A percentile compares a stretch with the other conserved stretches of the same genome.
Conservation (phyloP, 2,113 vertebrate genomes). For the Pleuronectes platessa region DNA sequence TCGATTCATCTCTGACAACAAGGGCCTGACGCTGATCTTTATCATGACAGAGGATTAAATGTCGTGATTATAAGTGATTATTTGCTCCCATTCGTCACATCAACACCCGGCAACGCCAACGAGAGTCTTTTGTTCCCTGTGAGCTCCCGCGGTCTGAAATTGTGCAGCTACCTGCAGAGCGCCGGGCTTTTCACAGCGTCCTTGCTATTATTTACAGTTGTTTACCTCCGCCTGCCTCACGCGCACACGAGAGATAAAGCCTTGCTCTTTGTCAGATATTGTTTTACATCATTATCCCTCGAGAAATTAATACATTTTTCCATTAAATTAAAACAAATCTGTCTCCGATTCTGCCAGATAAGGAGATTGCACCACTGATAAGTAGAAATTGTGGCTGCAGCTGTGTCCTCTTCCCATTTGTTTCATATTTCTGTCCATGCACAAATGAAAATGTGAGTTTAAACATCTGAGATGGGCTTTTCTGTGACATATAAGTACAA, state of each 20-base stretch:
- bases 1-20: slow-evolving; percentile 23
- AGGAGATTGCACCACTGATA: background rate
- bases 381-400: too few relatives aligned
- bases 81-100: background rate
- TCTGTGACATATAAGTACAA: too few relatives aligned
- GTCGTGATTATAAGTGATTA: too few relatives aligned
- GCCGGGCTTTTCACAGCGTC: slow-evolving; percentile 33
- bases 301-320: background rate
- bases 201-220: slow-evolving; percentile 50
- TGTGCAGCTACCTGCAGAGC: slow-evolving; percentile 22
- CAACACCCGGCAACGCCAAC: slow-evolving; percentile 20
- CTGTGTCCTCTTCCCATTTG: too few relatives aligned
- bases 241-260: background rate
- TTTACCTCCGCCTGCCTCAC: slow-evolving; percentile 12
- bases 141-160: slow-evolving; percentile 36
- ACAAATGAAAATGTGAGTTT: too few relatives aligned
- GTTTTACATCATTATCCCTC: background rate
- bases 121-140: slow-evolving; percentile 6
- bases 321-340: background rate
- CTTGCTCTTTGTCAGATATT: background rate
- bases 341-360: background rate
- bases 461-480: too few relatives aligned
- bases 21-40: slow-evolving; percentile 17
- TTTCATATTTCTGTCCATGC: too few relatives aligned
- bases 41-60: slow-evolving; percentile 7